Base-by-base conservation (phyloP, 2,797 vertebrate genomes). In the Trematomus bernacchii region DNA sequence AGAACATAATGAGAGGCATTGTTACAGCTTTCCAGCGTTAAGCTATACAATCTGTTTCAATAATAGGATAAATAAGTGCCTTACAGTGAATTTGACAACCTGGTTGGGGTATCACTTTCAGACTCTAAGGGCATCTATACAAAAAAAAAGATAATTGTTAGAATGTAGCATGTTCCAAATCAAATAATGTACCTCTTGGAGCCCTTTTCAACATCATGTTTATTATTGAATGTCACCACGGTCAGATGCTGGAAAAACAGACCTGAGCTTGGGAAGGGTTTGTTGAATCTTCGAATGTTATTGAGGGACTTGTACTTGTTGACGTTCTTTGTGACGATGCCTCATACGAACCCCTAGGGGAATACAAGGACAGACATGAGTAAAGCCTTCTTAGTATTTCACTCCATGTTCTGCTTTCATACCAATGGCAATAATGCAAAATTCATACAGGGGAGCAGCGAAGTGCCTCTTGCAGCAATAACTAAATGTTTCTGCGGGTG, bases 11-110 rank as follows among this genome's bases (percentile, higher is more conserved):
- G 16, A 55, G 19, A 67, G 6, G 8, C 12, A 76, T 50, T 12
- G 33, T 7, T 9, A 37, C 33, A 37, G 33, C 2, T 54, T 58
- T 40, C 43, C 18, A 42, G 6, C 5, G 68, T 14, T 37, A 30
- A 51, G 12, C 12, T 47, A 13, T 47, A 65, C 13, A 48, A 46
- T 54, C 44, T 27, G 51, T 3, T 14, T 52, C 30, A 15, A 33
- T 18, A 23, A 1, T 23, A 3, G 1, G 8, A 3, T 71, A 16
- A 50, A 18, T 51, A 46, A 30, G 51, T 10, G 10, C 7, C 77
- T 76, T 77, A 91, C 90, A 11, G 18, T 72, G 47, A 53, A 30
- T 30, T 37, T 27, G 79, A 82, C 4, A 47, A 4, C 10, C 11
- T 53, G 33, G 11, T 13, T 40, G 53, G 9, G 23, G 33, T 1